These are phyloP conservation scores for Drosophila anceps DNA, from an alignment of 2,888 invertebrate genomes.

Conservation along the genomic window DNA sequence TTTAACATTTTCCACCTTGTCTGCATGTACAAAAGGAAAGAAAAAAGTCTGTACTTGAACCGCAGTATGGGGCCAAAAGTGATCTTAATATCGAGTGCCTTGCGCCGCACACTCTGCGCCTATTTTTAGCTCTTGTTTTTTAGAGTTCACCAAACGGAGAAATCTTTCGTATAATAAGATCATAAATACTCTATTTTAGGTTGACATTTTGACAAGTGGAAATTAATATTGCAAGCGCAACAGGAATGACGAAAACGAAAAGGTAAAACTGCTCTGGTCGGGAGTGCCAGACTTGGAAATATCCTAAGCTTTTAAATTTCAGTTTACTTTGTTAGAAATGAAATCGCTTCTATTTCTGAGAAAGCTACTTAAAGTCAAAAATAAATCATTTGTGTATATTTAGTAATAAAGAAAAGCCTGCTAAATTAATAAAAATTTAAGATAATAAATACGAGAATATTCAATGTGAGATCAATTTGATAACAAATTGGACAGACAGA, in stretches of 20 bases:
- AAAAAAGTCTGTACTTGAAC: conserved; percentile 13
- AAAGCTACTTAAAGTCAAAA: no score
- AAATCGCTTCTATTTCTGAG: no score
- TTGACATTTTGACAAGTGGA: conserved; percentile 75
- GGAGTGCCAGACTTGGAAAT: neutral
- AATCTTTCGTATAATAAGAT: conserved; percentile 51
- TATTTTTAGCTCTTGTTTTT: conserved; percentile 47
- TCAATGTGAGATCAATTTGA: no score
- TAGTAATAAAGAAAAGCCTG: no score
- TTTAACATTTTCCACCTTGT: conserved; percentile 26
- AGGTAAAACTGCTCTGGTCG: neutral
- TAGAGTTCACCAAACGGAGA: conserved; percentile 56
- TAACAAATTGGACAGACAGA: no score
- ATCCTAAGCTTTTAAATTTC: neutral
- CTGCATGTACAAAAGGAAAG: neutral
- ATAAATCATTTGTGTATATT: no score
- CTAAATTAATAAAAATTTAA: no score
- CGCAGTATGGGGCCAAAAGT: conserved; percentile 77
- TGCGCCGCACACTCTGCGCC: conserved; percentile 21
- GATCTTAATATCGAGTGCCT: conserved; percentile 50
- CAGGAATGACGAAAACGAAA: conserved; percentile 14
- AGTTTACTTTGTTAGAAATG: no score
- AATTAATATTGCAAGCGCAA: conserved; percentile 59
- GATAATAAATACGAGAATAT: no score
- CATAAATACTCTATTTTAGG: conserved; percentile 75